A percentile compares a stretch with the other conserved stretches of the same genome.
Conservation (phyloP, 2,113 vertebrate species). For the Mesembrinibis cayennensis region DNA sequence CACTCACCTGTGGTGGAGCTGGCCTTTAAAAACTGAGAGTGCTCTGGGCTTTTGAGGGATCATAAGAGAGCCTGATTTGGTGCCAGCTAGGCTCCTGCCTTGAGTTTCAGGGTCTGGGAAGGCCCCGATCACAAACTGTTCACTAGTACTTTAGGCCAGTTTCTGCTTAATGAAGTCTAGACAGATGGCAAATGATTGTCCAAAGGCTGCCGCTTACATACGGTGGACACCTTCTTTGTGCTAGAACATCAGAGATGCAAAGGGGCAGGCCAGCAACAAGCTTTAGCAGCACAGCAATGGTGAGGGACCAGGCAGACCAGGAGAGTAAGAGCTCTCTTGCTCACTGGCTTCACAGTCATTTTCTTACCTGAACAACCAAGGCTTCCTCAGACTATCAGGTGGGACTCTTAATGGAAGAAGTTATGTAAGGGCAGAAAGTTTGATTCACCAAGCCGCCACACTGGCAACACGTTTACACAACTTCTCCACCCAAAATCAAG, state of each 20-base stretch:
- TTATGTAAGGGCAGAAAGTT: constrained; percentile 49
- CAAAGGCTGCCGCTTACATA: not conserved
- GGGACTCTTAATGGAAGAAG: not conserved
- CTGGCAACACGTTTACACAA: constrained; percentile 40
- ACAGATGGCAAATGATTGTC: not conserved
- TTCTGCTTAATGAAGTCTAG: not conserved
- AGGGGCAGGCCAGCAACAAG: not conserved
- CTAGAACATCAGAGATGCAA: not conserved
- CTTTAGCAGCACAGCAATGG: not conserved
- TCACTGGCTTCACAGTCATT: not conserved
- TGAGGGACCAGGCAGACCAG: not conserved
- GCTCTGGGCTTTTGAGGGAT: not conserved
- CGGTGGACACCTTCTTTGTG: not conserved
- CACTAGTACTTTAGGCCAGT: not conserved
- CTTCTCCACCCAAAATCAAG: constrained; percentile 36
- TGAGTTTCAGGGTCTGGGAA: not conserved
- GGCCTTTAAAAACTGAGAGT: not conserved
- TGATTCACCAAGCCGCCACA: constrained; percentile 27
- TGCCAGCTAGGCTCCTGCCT: not conserved
- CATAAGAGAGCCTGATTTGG: not conserved
- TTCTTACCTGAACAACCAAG: not conserved
- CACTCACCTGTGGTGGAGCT: not conserved
- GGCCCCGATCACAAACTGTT: not conserved
- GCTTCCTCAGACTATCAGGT: not conserved
- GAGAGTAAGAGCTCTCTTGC: not conserved